Conservation (phyloP, 92 coral and sea anemone species). For the Palythoa grandiflora region DNA sequence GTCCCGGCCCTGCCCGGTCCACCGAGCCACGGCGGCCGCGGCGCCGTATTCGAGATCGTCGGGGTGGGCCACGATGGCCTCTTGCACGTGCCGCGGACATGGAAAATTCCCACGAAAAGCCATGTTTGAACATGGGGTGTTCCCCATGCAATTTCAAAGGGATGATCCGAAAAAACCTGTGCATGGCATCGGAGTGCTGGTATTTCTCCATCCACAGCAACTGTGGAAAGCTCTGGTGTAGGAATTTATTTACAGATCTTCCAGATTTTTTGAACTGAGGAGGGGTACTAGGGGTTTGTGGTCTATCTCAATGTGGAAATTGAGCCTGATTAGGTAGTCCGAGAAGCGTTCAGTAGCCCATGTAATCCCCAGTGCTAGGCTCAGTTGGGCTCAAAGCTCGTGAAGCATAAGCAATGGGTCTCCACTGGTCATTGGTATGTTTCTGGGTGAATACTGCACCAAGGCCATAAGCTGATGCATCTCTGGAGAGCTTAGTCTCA, state of each 20-base stretch:
- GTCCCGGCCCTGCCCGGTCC: no score
- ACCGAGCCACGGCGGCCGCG: no score
- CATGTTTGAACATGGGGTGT: no score
- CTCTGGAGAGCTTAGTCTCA: neutral
- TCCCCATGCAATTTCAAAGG: no score
- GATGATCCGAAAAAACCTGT: no score
- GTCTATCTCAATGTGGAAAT: slow-evolving; percentile 59
- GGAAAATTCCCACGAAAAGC: no score
- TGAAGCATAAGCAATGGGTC: neutral
- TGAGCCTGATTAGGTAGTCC: slow-evolving; percentile 52
- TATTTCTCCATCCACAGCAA: no score
- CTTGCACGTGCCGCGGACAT: no score
- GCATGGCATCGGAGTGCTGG: no score
- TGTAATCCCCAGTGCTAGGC: neutral
- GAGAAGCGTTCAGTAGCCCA: slow-evolving; percentile 37
- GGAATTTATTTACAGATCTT: slow-evolving; percentile 53
- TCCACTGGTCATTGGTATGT: neutral
- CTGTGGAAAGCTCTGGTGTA: no score
- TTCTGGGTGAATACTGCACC: neutral
- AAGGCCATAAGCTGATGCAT: neutral
- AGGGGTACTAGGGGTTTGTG: neutral
- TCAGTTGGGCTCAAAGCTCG: neutral
- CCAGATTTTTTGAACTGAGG: slow-evolving; percentile 54
- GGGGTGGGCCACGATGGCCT: no score
- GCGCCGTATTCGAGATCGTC: no score